Base-by-base conservation (phyloP, 1,140 invertebrate species). In the Cotesia glomerata region DNA sequence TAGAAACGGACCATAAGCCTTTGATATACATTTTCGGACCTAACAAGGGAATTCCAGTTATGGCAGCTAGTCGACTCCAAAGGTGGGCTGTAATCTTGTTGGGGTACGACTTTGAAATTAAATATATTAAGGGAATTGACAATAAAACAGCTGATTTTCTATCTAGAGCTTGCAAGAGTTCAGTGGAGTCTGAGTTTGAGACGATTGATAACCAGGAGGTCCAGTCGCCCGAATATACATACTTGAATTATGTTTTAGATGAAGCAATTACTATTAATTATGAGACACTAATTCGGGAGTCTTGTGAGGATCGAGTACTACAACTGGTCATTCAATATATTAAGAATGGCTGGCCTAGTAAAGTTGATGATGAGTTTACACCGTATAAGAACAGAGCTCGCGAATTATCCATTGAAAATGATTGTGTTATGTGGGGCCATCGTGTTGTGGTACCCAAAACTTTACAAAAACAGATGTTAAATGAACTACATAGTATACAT, bases 271-370 rank as follows among this genome's bases (percentile, higher is more conserved):
- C 51, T 39, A 39, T 39, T 39, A 9, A 39, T 39, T 39, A 39
- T 39, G 2, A 39, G 36, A 39, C 3, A 39, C 4, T 54, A 54
- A n/a, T 54, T 14, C 4, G 14, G 14, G 14, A 54, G 14, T 14
- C 51, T 16, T 14, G 13, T n/a, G 13, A 54, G 13, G 75, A 76
- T 64, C 51, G 35, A n/a, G 61, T 72, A 1, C 59, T 76, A 26
- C 54, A 52, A 26, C 64, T 65, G 52, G 73, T 72, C 63, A 74
- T 45, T 69, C 69, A 70, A 62, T 70, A 66, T 54, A 69, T 69
- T 65, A 67, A 56, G 52, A 73, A 61, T 70, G 75, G 72, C 65
- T 70, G 77, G 72, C 75, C 75, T 11, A 56, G 69, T 7, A 69
- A 74, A 52, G 66, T 74, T 32, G 59, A 71, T 16, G 16, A 51